These are phyloP conservation scores for Atherinomorus stipes DNA, from an alignment of 2,113 vertebrate species.

Conservation along the genomic window DNA sequence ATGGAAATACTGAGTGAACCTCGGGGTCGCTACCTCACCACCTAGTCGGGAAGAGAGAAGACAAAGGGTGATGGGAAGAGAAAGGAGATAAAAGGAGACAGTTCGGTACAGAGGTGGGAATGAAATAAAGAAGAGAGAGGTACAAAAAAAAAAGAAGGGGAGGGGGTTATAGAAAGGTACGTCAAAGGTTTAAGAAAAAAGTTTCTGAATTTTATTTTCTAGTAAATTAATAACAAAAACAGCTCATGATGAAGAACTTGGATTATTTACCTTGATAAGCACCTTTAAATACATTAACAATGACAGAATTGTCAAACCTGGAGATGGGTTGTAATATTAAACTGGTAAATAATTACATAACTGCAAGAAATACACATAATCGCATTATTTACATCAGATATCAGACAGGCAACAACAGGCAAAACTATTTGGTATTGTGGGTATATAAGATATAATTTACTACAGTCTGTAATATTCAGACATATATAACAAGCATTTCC, in stretches of 20 bases:
- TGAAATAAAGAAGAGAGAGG: not conserved
- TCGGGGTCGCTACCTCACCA: conserved; percentile 92
- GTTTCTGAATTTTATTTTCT: no score
- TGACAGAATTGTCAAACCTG: no score
- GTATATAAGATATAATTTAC: no score
- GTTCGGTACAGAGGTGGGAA: not conserved
- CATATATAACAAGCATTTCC: not conserved
- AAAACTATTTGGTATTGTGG: no score
- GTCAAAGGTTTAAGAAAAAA: not conserved
- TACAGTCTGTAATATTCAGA: conserved; percentile 1
- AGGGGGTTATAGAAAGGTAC: not conserved
- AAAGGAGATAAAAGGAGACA: not conserved
- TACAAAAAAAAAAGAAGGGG: not conserved
- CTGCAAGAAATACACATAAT: no score
- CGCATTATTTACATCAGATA: no score
- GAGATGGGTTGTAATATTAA: no score
- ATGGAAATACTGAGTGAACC: conserved; percentile 95
- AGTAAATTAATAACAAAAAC: no score
- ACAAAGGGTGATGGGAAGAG: not conserved
- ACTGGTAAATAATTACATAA: no score
- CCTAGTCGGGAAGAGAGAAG: conserved; percentile 76
- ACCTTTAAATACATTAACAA: not conserved
- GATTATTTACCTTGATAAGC: not conserved
- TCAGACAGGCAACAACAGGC: not conserved
- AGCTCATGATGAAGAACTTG: no score